Conservation (phyloP, 1,140 invertebrate genomes). For the Apis dorsata region DNA sequence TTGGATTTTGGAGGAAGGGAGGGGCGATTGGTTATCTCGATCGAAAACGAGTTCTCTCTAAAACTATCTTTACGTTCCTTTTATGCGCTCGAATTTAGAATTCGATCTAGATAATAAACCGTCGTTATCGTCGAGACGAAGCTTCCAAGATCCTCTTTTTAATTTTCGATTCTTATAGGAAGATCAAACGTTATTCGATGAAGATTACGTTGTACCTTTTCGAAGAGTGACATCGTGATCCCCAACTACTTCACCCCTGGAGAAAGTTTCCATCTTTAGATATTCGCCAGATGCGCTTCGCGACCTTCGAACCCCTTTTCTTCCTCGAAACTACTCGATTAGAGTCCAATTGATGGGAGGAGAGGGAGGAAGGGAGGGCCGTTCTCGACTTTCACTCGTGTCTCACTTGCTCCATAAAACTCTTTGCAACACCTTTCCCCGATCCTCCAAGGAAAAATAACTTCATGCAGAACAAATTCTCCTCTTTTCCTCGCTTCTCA, state of each 20-base stretch:
- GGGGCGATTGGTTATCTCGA: background rate
- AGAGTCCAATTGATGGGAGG: slow-evolving; percentile 19
- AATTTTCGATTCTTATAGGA: no score
- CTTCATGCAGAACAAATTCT: background rate
- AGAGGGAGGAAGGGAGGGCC: no score
- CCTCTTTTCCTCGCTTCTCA: no score
- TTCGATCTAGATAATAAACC: background rate
- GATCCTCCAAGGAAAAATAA: slow-evolving; percentile 11
- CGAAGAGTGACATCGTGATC: slow-evolving; percentile 27
- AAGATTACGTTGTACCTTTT: background rate
- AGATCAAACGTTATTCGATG: no score
- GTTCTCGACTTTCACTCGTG: slow-evolving; percentile 35
- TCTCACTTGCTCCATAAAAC: background rate
- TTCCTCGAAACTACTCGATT: slow-evolving; percentile 29
- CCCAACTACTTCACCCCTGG: background rate
- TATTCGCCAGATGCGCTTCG: slow-evolving; percentile 36
- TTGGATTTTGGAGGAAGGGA: background rate
- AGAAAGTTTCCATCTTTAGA: slow-evolving; percentile 36
- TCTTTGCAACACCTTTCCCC: background rate
- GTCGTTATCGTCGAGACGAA: background rate
- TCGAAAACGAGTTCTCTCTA: background rate
- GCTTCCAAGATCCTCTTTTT: no score
- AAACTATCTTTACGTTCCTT: no score
- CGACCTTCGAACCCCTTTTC: slow-evolving; percentile 2
- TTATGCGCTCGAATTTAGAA: no score